These are phyloP conservation scores for Rhopilema esculentum DNA, from an alignment of 30 jellyfish, hydroid and myxozoan genomes.

Conservation along the genomic window DNA sequence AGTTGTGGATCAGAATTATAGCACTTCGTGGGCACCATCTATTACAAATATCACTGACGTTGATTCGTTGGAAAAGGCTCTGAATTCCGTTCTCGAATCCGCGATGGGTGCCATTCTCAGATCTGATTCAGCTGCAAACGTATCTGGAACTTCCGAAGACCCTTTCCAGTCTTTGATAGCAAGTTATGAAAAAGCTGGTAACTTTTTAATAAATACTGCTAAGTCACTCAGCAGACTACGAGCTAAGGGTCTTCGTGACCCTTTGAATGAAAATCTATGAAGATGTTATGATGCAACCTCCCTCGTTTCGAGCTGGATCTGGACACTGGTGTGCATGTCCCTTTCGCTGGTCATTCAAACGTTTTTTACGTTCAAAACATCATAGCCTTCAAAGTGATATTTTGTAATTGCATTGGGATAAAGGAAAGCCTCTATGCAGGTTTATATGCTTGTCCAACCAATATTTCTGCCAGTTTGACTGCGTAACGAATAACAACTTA, in stretches of 20 bases:
- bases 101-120: slow-evolving; percentile 28
- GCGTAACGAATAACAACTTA: no score
- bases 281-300: not conserved
- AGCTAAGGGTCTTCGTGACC: not conserved
- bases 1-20: slow-evolving; percentile 16
- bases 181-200: slow-evolving; percentile 91
- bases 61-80: slow-evolving; percentile 31
- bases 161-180: slow-evolving; percentile 49
- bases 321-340: not conserved
- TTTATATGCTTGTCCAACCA: no score
- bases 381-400: no score
- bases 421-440: no score
- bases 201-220: slow-evolving; percentile 79
- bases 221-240: slow-evolving; percentile 53
- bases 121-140: not conserved
- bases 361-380: no score
- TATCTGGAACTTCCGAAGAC: not conserved
- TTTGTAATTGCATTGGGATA: no score
- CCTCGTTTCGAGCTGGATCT: not conserved
- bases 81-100: slow-evolving; percentile 47
- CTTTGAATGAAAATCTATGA: not conserved
- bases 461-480: no score
- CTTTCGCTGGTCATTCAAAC: no score
- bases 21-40: not conserved
- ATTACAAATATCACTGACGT: not conserved